Base-by-base conservation (phyloP, 2,113 vertebrate species). In the Saccopteryx leptura region DNA sequence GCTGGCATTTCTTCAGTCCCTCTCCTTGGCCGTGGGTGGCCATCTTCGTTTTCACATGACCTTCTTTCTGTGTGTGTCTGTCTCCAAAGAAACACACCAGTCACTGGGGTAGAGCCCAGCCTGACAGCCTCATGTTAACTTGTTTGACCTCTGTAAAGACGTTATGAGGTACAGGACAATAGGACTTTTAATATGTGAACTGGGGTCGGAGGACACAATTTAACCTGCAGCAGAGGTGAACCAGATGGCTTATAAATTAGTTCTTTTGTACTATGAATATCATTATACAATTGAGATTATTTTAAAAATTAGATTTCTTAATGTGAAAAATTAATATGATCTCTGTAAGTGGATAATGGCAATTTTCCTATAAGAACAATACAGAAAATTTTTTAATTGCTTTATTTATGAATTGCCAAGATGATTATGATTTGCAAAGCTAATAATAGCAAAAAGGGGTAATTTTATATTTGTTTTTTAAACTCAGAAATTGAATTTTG, bases 391-490 rank as follows among this genome's bases (percentile, higher is more conserved):
- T 52, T 80, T 56, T 65, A 87, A 76, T 71, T 69, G 11, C 33
- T 90, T 71, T 93, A 65, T 58, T 90, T 76, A 78, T 69, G 18
- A 93, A 68, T 81, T 90, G 63, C 19, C 23, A 76, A 84, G 52
- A 75, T 79, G 33, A 76, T 75, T 54, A 76, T 86, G 18, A 60
- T 90, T 88, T 93, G 1, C 84, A 92, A 75, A 92, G 24, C 26
- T 90, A 23, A n/a, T 90, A 23, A n/a, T 6, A 94, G 56, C 19
- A 68, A 81, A 90, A 80, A 65, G 21, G 7, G 12, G 5, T 63
- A 56, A 9, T 88, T 26, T 60, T 6, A 71, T 61, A 52, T 79
- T 66, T 90, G 54, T 9, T 90, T 96, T 94, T 95, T 56, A 92
- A 14, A 17, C 12, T 90, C 13, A 58, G 23, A 91, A 96, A 80